Base-by-base conservation (phyloP, 2,113 vertebrate genomes). In the Xyrauchen texanus region DNA sequence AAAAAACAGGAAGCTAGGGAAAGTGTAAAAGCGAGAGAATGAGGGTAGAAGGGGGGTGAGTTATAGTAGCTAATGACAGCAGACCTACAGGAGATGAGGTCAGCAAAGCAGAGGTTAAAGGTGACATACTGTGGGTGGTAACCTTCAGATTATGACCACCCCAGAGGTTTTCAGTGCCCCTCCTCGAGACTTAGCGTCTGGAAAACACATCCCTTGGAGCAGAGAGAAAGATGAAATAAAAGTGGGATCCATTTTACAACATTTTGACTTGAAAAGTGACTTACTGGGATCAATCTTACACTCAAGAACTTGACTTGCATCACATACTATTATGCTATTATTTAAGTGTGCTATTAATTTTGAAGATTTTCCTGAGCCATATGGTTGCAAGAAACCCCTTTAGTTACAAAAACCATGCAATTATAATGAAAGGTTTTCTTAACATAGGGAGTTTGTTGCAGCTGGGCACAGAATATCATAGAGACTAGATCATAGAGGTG, bases 91-190 rank as follows among this genome's bases (percentile, higher is more conserved):
- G 83, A 82, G 86, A 60, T 6, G 60, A 84, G 86, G 86, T 86
- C 80, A 89, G 57, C 78, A 84, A 78, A 81, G 49, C 68, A 78
- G 74, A 73, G 88, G 85, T 90, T 83, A 79, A 71, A 83, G 89
- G 77, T 90, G 77, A 87, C 12, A 85, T 86, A 67, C 86, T 88
- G 81, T 88, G 87, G 87, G 85, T 84, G 74, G 47, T 87, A 81
- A 83, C 79, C 82, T 70, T 79, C 4, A 68, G 80, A 82, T 86
- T 79, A 79, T 85, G n/a, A 11, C 75, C 70, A 75, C 74, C 85
- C 57, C 78, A 83, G 77, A 78, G 87, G 80, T 91, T 89, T 91
- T 90, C 87, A 85, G 87, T 90, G 89, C 83, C 81, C 84, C 51
- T 49, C 84, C 83, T 76, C 52, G 47, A 81, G 84, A 84, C 72